These are phyloP conservation scores for Ormyrus thymus DNA, from an alignment of 2,888 invertebrate species.

Conservation along the genomic window DNA sequence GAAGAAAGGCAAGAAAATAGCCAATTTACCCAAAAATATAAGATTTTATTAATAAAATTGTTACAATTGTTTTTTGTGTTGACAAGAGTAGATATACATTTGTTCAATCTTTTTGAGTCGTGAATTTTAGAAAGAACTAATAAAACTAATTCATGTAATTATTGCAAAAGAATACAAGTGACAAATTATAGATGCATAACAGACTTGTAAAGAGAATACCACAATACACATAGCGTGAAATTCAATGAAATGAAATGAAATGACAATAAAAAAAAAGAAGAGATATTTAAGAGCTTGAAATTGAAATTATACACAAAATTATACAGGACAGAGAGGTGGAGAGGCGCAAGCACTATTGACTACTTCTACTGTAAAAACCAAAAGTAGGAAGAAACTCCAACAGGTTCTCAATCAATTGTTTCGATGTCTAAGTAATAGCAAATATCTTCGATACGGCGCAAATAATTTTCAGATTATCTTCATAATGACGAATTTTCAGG, in stretches of 20 bases:
- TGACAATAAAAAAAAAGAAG: constrained; percentile 2
- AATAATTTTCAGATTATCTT: constrained; percentile 10
- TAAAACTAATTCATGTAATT: not conserved
- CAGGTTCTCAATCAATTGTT: constrained; percentile 9
- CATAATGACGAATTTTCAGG: constrained; percentile 1
- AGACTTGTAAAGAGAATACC: not conserved
- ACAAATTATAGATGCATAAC: constrained; percentile 1
- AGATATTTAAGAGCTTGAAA: constrained; percentile 21
- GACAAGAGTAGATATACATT: constrained; percentile 20
- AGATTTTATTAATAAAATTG: constrained; percentile 43
- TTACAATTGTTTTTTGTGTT: constrained; percentile 43
- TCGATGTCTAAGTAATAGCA: not conserved
- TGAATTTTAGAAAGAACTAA: constrained; percentile 29
- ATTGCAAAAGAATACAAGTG: not conserved
- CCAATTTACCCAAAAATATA: constrained; percentile 22
- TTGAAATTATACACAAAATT: constrained; percentile 5
- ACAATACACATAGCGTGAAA: not conserved
- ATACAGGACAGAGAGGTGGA: constrained; percentile 25
- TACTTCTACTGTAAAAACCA: constrained; percentile 23
- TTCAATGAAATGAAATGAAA: constrained; percentile 6
- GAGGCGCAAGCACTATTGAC: constrained; percentile 15
- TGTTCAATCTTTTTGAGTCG: constrained; percentile 38
- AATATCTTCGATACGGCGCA: constrained; percentile 18
- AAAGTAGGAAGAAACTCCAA: constrained; percentile 51
- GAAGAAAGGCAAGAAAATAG: constrained; percentile 45